Percentiles rank a stretch among this genome's conserved stretches.
Evolutionary conservation across 2,888 invertebrate species (phyloP).

Genomic region (Yponomeuta sedellus): DNA sequence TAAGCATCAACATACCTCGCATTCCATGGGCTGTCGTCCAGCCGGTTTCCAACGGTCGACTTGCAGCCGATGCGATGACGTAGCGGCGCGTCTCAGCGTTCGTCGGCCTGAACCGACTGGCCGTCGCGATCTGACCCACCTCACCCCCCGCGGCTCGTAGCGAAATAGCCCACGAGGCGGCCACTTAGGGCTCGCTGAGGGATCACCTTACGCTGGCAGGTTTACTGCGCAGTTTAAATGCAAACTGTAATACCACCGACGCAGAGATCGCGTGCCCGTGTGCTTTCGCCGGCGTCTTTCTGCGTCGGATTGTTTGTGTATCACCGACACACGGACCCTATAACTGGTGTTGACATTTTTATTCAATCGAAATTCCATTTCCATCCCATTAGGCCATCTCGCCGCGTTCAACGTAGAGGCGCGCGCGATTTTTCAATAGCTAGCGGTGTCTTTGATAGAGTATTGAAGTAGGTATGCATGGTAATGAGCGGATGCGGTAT

Average conservation of each 20-base stretch:
- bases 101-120: conserved; percentile 38
- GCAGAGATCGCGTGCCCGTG: conserved; percentile 30
- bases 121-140: conserved; percentile 29
- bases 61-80: conserved; percentile 57
- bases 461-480: conserved; percentile 42
- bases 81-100: conserved; percentile 46
- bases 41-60: conserved; percentile 55
- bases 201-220: conserved; percentile 32
- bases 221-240: conserved; percentile 38
- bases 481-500: conserved; percentile 61
- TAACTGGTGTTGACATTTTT: conserved; percentile 21
- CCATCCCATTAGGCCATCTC: not conserved
- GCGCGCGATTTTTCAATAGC: conserved; percentile 15
- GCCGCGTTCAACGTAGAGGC: not conserved
- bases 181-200: conserved; percentile 27
- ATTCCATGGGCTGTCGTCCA: conserved; percentile 68
- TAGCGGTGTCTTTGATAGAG: conserved; percentile 23
- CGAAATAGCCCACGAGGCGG: conserved; percentile 24
- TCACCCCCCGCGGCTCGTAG: conserved; percentile 27
- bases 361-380: conserved; percentile 14
- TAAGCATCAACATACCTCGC: conserved; percentile 62
- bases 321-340: conserved; percentile 26
- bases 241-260: conserved; percentile 30
- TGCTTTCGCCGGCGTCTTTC: conserved; percentile 35
- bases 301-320: conserved; percentile 30